phyloP scores from a whole-genome alignment of 2,888 invertebrate genomes.

The Pammene fasciana region DNA sequence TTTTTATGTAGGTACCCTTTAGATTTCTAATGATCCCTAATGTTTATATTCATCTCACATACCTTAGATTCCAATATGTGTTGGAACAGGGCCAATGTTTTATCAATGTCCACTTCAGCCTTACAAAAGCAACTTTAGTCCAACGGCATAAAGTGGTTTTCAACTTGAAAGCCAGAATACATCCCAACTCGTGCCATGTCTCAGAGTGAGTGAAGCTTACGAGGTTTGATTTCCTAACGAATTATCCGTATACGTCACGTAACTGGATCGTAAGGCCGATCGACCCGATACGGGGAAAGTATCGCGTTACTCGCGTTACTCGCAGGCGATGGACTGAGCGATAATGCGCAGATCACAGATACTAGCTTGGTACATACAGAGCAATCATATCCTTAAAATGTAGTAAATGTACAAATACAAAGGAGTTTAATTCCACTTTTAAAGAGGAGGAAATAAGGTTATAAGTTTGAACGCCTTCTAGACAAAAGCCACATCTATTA shows the following conservation, averaged over 20 bases:
- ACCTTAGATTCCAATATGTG: slow-evolving; percentile 5
- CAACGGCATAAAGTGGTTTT: not conserved
- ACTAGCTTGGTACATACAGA: slow-evolving; percentile 1
- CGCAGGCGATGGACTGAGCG: slow-evolving; percentile 33
- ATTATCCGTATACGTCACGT: slow-evolving; percentile 29
- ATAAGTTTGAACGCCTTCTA: too few relatives aligned
- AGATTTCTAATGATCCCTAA: not conserved
- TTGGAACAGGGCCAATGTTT: not conserved
- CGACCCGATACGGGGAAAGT: slow-evolving; percentile 40
- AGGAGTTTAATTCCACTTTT: too few relatives aligned
- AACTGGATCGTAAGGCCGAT: slow-evolving; percentile 40
- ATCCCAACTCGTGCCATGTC: slow-evolving; percentile 6
- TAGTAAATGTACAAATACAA: too few relatives aligned
- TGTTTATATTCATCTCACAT: not conserved
- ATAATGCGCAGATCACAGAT: slow-evolving; percentile 22
- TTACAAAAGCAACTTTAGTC: not conserved
- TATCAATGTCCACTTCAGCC: not conserved
- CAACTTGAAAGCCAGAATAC: not conserved
- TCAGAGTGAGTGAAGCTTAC: slow-evolving; percentile 12
- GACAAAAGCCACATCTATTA: too few relatives aligned
- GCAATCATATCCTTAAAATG: too few relatives aligned
- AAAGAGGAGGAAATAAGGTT: too few relatives aligned
- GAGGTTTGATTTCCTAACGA: slow-evolving; percentile 33
- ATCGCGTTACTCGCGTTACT: slow-evolving; percentile 40
- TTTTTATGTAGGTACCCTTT: too few relatives aligned